Evolutionary conservation across 2,113 vertebrate species (phyloP).

Genomic region (Hydropotes inermis): DNA sequence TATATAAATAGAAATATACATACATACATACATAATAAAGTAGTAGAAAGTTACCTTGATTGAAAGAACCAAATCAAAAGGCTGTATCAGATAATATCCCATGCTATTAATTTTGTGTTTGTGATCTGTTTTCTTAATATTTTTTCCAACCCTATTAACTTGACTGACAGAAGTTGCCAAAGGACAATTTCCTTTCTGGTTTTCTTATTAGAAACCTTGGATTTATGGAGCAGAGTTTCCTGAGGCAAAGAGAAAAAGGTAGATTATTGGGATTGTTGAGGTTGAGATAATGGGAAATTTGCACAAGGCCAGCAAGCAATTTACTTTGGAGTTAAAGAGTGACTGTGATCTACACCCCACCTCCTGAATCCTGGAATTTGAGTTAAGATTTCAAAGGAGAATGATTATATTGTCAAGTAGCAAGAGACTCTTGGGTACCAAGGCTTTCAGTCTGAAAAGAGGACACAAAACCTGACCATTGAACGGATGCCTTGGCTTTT

Average conservation of each 20-base stretch:
- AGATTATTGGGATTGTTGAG: not conserved
- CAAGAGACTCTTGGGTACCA: not conserved
- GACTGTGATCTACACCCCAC: not conserved
- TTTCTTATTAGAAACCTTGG: not conserved
- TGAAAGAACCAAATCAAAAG: not conserved
- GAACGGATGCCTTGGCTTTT: not conserved
- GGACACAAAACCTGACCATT: not conserved
- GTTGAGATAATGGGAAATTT: not conserved
- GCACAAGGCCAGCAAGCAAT: not conserved
- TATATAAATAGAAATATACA: not conserved
- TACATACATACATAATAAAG: not conserved
- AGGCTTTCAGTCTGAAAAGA: not conserved
- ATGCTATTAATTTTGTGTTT: not conserved
- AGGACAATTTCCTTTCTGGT: not conserved
- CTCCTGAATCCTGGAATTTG: not conserved
- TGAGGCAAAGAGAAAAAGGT: not conserved
- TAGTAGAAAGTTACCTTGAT: not conserved
- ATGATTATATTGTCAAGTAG: not conserved
- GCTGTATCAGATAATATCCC: not conserved
- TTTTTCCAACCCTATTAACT: not conserved
- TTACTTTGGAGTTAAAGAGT: not conserved
- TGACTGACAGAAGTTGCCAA: not conserved
- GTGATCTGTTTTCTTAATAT: not conserved
- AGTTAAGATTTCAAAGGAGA: not conserved
- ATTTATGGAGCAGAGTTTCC: not conserved